Base-by-base conservation (phyloP, 2,113 vertebrate species). In the Corythornis vintsioides region DNA sequence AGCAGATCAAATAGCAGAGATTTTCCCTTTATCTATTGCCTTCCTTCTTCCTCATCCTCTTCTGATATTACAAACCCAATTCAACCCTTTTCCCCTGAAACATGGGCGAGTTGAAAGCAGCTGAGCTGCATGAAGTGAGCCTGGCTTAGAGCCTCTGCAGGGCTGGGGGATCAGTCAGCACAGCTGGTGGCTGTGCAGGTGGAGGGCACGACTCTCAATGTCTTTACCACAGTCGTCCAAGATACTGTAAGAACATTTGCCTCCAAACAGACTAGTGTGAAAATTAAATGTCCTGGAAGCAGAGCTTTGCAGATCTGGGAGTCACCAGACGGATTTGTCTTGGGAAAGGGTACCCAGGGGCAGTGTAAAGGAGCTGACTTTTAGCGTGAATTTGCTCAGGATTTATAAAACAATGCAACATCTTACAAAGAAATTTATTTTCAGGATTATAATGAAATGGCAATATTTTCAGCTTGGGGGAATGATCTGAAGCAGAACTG, bases 1-100 rank as follows among this genome's bases (percentile, higher is more conserved):
- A 60, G 76, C 43, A 77, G 90, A 91, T 95, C 88, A 94, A 78
- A 83, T 4, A 86, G 52, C 72, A 74, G 65, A 86, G 29, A 40
- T 67, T 71, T 63, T 43, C 20, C 29, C 86, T 92, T 92, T 60
- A 81, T 89, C 77, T 84, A 69, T 28, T n/a, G 21, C 47, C 26
- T 81, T 33, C 50, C 59, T 79, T 9, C 57, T 42, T 80, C 29
- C 47, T 56, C 11, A 22, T 72, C 42, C 45, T n/a, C 35, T 13
- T 78, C 64, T 3, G 3, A 9, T 2, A 0, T 42, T 25, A 8
- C 69, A 60, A 38, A 29, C 28, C 24, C 2, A 0, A 18, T 53
- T 63, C 52, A 69, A 26, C n/a, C 53, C 18, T 47, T 82, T 53
- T 15, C 42, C 50, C 26, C 71, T 21, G 85, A 15, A 52, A 25